Evolutionary conservation across 2,888 invertebrate species (phyloP), one percentile per base, ranked within the genome.

Genomic region (Andrena praecox): DNA sequence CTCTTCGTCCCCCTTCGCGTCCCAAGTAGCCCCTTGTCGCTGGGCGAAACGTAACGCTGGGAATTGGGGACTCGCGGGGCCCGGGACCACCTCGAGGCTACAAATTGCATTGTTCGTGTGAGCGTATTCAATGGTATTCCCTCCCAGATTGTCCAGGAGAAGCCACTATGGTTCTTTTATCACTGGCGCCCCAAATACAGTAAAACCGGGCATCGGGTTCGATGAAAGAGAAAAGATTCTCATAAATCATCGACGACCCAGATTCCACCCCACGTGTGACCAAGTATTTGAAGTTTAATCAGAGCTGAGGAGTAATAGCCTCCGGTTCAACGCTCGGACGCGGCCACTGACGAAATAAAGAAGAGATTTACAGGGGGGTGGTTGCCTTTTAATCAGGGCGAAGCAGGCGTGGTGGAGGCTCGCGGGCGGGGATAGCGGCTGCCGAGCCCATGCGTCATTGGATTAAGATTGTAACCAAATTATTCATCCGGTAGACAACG

Each of bases 21-120:
- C 24, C 70, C 73, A 66, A 42, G 56, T 78, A 74, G 71, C 16
- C 48, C 63, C 66, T 27, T 68, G 64, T 74, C 64, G 29, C 16
- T 50, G 16, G 66, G 71, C 29, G 67, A 84, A 87, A 70, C 70
- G 81, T 77, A 86, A 86, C 82, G 82, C 82, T 66, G 64, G 64
- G 82, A 80, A 85, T 76, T 79, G 85, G 66, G 69, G 71, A 70
- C 63, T 77, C 16, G 29, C 62, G 2, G 67, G 48, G 24, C 6
- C 59, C 10, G 62, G 83, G 87, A 89, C 89, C 89, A 90, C 90
- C 85, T 86, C 84, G 80, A 73, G 84, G 85, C 90, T 90, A 92
- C 92, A 92, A 92, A 92, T 92, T 92, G 91, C 92, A 92, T 92
- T 92, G 91, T 92, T 92, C 88, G 86, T 80, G 80, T 76, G 84